Evolutionary conservation across 2,888 invertebrate species (phyloP).

Genomic region (Trilocha varians): DNA sequence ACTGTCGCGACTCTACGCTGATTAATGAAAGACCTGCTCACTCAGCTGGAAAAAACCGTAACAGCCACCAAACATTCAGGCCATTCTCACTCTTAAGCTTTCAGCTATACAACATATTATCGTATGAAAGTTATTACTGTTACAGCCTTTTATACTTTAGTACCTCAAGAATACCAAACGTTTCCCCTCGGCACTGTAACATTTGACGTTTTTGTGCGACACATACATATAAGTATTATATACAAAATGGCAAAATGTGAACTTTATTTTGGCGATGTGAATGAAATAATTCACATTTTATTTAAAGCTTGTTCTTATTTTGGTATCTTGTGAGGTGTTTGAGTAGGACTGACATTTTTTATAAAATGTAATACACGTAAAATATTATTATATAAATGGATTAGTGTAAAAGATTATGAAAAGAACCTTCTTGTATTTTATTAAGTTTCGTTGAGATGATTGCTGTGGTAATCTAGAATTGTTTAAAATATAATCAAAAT

Average conservation of each 20-base stretch:
- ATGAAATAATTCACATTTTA: conserved; percentile 6
- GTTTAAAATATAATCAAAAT: no score
- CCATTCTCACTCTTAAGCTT: conserved; percentile 10
- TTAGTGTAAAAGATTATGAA: no score
- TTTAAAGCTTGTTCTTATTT: not conserved
- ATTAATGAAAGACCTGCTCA: conserved; percentile 67
- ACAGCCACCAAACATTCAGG: conserved; percentile 4
- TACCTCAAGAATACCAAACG: conserved; percentile 60
- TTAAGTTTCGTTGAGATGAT: no score
- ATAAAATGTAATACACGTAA: not conserved
- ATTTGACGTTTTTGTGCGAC: conserved; percentile 71
- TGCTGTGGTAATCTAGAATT: no score
- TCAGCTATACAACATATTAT: conserved; percentile 9
- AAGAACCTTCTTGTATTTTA: no score
- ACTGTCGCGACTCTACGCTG: conserved; percentile 69
- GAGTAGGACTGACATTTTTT: not conserved
- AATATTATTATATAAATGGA: no score
- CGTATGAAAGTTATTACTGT: conserved; percentile 1
- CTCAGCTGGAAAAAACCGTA: conserved; percentile 48
- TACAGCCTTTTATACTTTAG: conserved; percentile 15
- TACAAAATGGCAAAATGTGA: conserved; percentile 62
- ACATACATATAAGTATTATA: conserved; percentile 34
- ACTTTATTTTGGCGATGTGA: conserved; percentile 27
- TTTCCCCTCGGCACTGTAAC: conserved; percentile 69
- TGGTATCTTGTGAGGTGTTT: not conserved